Base-by-base conservation (phyloP, 2,113 vertebrate genomes). In the Notiomystis cincta region DNA sequence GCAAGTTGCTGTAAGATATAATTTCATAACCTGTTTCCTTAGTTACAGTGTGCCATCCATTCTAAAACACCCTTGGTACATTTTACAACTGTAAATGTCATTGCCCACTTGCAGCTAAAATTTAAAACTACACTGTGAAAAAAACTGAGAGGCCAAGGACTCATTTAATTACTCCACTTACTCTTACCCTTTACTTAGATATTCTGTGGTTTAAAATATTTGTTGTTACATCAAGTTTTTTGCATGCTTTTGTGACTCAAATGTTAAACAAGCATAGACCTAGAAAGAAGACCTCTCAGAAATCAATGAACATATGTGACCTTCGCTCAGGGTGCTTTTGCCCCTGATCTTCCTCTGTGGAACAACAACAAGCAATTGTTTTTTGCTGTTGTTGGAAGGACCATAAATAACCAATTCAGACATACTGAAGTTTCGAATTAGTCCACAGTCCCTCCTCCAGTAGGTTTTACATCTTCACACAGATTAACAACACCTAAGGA, bases 361-460 rank as follows among this genome's bases (percentile, higher is more conserved):
- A 83, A 87, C 0, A 2, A 72, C 13, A 69, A 37, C 1, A 11
- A 4, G 9, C 5, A 37, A 37, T 31, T 58, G 19, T 5, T 30
- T 87, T 65, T 2, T 67, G 35, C 40, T 67, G 6, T 4, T 62
- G 20, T 37, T 85, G 44, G 8, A 62, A 73, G 7, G 33, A 79
- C 20, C 20, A 35, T 22, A 48, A 64, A 44, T 17, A 56, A 72
- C 30, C 35, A 50, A 77, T 66, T 90, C 17, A 88, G 19, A 60
- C 16, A 48, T 13, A 58, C 23, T 28, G 6, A 66, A 65, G 24
- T 40, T 45, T 45, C 50, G 62, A 60, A 82, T 62, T 13, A 83
- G 38, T 54, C 28, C 38, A 79, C 13, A 54, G 31, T n/a, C 6
- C 25, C 40, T 56, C 31, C 48, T 57, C 33, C 0, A 0, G 50